phyloP scores from a whole-genome alignment of 30 jellyfish, hydroid and myxozoan genomes.

The Aurelia aurita region DNA sequence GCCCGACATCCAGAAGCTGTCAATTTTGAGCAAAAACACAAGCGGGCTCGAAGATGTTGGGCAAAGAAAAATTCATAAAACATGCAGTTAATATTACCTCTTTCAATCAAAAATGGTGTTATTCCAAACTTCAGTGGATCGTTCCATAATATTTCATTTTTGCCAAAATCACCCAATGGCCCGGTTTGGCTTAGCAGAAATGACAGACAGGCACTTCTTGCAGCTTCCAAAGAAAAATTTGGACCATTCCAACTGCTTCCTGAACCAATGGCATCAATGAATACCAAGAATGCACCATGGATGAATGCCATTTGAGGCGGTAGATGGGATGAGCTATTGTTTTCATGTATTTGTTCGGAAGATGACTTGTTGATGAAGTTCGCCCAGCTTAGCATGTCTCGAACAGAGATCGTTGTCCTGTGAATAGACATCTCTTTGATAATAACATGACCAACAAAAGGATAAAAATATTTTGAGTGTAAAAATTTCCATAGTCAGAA shows the following conservation, averaged over 20 bases:
- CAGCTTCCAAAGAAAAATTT: slow-evolving; percentile 24
- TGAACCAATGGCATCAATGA: slow-evolving; percentile 93
- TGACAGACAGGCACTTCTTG: slow-evolving; percentile 42
- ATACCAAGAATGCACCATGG: slow-evolving; percentile 92
- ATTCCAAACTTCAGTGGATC: slow-evolving; percentile 67
- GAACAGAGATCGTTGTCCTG: slow-evolving; percentile 81
- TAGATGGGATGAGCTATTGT: background rate
- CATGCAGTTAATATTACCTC: slow-evolving; percentile 38
- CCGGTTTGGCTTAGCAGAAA: slow-evolving; percentile 33
- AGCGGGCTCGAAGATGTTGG: too few species aligned
- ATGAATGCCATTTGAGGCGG: slow-evolving; percentile 74
- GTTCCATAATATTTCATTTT: slow-evolving; percentile 9
- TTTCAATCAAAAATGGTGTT: slow-evolving; percentile 61
- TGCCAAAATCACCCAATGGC: background rate
- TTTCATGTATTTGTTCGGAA: slow-evolving; percentile 4
- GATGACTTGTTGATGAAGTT: slow-evolving; percentile 74
- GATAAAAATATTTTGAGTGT: too few species aligned
- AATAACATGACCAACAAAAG: too few species aligned
- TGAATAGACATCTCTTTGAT: background rate
- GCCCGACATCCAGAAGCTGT: too few species aligned
- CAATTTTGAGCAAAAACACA: too few species aligned
- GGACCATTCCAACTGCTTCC: slow-evolving; percentile 68
- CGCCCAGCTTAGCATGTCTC: slow-evolving; percentile 89
- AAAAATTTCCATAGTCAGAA: too few species aligned
- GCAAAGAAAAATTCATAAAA: too few species aligned